Base-by-base conservation (phyloP, 92 coral and sea anemone species). In the Ricordea florida region DNA sequence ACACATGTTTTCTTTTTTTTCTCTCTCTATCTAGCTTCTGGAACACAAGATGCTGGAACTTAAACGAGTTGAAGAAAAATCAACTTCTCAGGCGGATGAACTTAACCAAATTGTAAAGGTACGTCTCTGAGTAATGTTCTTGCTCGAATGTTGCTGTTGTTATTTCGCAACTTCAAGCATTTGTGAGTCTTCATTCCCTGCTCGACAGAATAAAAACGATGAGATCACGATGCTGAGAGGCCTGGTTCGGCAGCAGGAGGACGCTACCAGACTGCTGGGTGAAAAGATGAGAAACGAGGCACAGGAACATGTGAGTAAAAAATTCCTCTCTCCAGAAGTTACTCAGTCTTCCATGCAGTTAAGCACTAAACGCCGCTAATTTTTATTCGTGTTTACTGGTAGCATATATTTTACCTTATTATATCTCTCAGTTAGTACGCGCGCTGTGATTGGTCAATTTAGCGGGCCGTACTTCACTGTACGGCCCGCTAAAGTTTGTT, bases 221-320 rank as follows among this genome's bases (percentile, higher is more conserved):
- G 99, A 96, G 70, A 81, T 96, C 21, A 79, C 63, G 16, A 87
- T 92, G 96, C 57, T 96, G 9, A 80, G 97, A 18, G 85, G 94
- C 30, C 65, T 96, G 59, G 97, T 92, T 27, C 76, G 99, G 18
- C 99, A 96, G 49, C 99, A 96, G 45, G 99, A 92, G 72, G 99
- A 92, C 44, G 96, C 99, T 2, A 96, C 99, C 7, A 68, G 99
- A 38, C 77, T 82, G 30, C 75, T 96, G n/a, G 99, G 99, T 20
- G 99, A 92, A 74, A 85, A 82, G 50, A 42, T 96, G 71, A 86
- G 99, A 83, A 76, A 71, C 62, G 99, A 96, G 64, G 99, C 99
- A 18, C 92, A 93, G 69, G 99, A 96, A 59, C 99, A 96, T 79
- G 99, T 92, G 58, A 87, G 90, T 57, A 11, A 9, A 2, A 13